Evolutionary conservation across 2,113 vertebrate species (phyloP).

Genomic region (Myrmecobius fasciatus): DNA sequence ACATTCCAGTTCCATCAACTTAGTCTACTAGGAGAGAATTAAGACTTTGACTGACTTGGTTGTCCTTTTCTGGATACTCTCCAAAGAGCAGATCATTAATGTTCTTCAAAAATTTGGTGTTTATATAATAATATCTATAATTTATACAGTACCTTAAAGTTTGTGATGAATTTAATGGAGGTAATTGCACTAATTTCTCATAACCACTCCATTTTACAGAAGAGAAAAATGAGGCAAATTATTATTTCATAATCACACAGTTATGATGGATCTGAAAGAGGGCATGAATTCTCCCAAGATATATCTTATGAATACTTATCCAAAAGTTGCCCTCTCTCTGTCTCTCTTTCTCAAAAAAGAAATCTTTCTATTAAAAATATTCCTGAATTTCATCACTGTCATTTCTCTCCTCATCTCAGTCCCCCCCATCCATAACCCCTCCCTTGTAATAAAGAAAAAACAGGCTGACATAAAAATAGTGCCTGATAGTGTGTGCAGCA

Average conservation of each 20-base stretch:
- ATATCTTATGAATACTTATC: neutral
- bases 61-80: neutral
- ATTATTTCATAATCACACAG: neutral
- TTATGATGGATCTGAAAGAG: neutral
- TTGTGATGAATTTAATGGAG: neutral
- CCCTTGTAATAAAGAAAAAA: neutral
- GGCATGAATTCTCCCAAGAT: neutral
- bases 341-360: neutral
- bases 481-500: neutral
- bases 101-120: neutral
- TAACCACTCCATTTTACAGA: neutral
- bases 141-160: neutral
- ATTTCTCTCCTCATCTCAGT: neutral
- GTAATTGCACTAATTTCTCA: neutral
- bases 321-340: neutral
- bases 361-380: neutral
- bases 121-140: neutral
- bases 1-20: neutral
- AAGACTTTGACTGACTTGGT: neutral
- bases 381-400: neutral
- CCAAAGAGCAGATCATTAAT: neutral
- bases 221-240: neutral
- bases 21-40: neutral
- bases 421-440: neutral
- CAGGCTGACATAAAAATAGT: neutral